These are phyloP conservation scores for Creontiades dilutus DNA, from an alignment of 2,888 invertebrate species.

Conservation along the genomic window DNA sequence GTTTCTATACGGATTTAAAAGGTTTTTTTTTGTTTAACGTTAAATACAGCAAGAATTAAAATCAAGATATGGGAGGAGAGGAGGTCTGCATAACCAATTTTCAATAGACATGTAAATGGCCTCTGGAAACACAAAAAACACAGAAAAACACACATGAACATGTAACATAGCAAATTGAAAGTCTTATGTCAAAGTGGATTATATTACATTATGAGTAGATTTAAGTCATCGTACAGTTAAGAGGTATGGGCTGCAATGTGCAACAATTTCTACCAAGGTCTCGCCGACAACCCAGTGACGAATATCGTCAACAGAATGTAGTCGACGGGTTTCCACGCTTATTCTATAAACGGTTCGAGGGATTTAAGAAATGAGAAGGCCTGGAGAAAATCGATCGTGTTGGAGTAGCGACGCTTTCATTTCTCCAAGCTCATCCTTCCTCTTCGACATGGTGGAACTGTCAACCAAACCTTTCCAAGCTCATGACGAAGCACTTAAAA, in stretches of 20 bases:
- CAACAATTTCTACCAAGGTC: no score
- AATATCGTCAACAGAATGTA: no score
- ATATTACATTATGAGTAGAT: neutral
- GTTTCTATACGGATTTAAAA: neutral
- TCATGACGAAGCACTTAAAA: neutral
- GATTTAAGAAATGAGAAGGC: no score
- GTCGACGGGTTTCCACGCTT: no score
- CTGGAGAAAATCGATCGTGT: no score
- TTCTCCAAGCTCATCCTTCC: neutral
- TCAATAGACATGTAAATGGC: conserved; percentile 33
- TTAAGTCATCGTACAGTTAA: no score
- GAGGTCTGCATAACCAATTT: conserved; percentile 34
- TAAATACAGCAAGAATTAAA: conserved; percentile 25
- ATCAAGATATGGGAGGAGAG: neutral
- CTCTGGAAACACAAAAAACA: conserved; percentile 70
- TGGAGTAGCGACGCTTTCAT: neutral
- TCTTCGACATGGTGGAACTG: neutral
- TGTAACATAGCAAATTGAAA: neutral
- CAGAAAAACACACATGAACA: conserved; percentile 64
- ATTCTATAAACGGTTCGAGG: no score
- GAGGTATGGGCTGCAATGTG: no score
- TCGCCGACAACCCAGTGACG: no score
- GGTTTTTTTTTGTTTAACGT: neutral
- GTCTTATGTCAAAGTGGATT: neutral
- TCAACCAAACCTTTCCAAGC: neutral